A percentile compares a stretch with the other conserved stretches of the same genome.
Conservation (phyloP, 2,797 vertebrate genomes). For the Apogon talboti region DNA sequence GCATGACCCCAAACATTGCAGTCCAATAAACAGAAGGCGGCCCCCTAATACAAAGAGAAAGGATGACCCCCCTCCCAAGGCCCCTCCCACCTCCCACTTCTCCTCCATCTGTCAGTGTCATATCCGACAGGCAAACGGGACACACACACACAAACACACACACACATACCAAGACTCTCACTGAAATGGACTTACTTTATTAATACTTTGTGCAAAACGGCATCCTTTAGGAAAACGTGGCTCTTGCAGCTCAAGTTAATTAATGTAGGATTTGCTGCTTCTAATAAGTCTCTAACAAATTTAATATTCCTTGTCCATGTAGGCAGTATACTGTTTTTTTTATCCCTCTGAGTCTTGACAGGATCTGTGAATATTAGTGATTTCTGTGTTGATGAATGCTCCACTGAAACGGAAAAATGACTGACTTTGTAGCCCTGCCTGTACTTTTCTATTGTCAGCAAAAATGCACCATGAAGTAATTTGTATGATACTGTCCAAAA, state of each 20-base stretch:
- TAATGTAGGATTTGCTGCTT: conserved; percentile 11
- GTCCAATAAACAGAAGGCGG: conserved; percentile 77
- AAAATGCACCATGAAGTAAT: no score
- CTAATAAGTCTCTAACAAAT: background rate
- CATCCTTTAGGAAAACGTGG: conserved; percentile 34
- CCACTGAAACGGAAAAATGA: no score
- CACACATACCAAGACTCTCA: conserved; percentile 27
- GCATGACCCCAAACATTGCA: conserved; percentile 62
- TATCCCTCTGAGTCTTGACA: no score
- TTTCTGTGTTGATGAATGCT: no score
- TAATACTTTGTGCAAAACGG: conserved; percentile 42
- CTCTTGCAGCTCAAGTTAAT: conserved; percentile 33
- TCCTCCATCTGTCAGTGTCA: conserved; percentile 85
- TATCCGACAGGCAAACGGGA: conserved; percentile 72
- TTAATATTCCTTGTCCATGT: background rate
- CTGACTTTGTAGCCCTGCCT: no score
- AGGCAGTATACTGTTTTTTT: background rate
- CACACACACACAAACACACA: conserved; percentile 35
- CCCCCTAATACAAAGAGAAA: conserved; percentile 75
- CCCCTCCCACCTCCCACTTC: conserved; percentile 75
- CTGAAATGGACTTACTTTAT: conserved; percentile 49
- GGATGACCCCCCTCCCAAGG: conserved; percentile 59
- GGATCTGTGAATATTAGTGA: no score
- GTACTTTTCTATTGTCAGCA: no score
- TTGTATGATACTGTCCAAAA: no score